Evolutionary conservation across 2,888 invertebrate species (phyloP).

Genomic region (Aradus depressus): DNA sequence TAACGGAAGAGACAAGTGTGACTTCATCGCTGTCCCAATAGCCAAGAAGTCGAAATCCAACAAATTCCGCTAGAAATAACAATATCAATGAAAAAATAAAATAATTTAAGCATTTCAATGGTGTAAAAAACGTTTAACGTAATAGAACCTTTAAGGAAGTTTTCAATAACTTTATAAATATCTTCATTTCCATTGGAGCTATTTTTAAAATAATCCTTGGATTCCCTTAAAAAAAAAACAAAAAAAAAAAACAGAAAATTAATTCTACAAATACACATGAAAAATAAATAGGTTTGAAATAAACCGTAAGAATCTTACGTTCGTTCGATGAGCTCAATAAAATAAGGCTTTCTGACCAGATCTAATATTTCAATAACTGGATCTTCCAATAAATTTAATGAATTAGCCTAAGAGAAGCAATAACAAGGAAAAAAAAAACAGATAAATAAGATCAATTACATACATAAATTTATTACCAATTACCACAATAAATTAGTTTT

Average conservation of each 20-base stretch:
- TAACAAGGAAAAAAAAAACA: background rate
- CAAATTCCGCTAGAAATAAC: background rate
- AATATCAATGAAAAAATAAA: background rate
- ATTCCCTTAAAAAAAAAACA: constrained; percentile 1
- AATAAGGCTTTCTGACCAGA: constrained; percentile 14
- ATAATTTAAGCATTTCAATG: background rate
- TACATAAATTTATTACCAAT: background rate
- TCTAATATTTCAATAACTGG: constrained; percentile 14
- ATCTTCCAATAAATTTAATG: constrained; percentile 18
- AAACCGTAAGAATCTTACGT: constrained; percentile 11
- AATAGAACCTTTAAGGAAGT: constrained; percentile 9
- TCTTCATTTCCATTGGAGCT: constrained; percentile 3
- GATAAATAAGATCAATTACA: background rate
- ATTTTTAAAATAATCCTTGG: background rate
- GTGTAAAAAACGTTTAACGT: background rate
- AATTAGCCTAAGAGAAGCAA: constrained; percentile 17
- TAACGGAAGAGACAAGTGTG: constrained; percentile 22
- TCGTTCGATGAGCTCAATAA: constrained; percentile 15
- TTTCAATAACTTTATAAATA: constrained; percentile 8
- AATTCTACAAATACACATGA: background rate
- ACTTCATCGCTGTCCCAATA: constrained; percentile 21
- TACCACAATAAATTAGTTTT: background rate
- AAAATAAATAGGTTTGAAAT: too few species aligned
- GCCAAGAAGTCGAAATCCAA: constrained; percentile 11
- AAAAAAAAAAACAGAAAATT: background rate